Evolutionary conservation across 1,140 invertebrate species (phyloP).

Genomic region (Metaphire vulgaris): DNA sequence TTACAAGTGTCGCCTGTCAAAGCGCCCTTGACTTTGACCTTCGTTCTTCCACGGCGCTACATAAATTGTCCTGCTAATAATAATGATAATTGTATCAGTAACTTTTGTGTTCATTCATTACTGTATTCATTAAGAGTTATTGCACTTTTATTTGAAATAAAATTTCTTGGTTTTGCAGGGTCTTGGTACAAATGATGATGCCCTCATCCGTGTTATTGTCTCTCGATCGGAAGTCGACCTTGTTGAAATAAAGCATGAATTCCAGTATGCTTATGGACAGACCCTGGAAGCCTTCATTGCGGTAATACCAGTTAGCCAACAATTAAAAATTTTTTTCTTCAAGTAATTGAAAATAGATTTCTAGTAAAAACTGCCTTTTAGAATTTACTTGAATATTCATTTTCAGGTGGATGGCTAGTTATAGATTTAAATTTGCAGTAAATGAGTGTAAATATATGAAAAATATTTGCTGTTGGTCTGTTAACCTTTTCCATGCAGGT

Average conservation of each 20-base stretch:
- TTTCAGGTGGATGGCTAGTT: background rate
- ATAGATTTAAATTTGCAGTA: background rate
- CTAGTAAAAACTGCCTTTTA: background rate
- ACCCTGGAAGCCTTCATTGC: conserved; percentile 43
- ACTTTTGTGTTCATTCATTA: too few species aligned
- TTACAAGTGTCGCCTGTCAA: too few species aligned
- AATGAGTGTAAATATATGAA: background rate
- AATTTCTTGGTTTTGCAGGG: too few species aligned
- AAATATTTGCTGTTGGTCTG: background rate
- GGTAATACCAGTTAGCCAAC: conserved; percentile 29
- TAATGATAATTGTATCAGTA: too few species aligned
- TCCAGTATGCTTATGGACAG: conserved; percentile 47
- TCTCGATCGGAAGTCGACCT: conserved; percentile 55
- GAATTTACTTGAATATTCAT: background rate
- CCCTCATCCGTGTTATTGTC: conserved; percentile 50
- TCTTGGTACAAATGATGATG: conserved; percentile 53
- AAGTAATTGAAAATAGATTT: background rate
- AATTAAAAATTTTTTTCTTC: background rate
- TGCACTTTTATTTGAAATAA: too few species aligned
- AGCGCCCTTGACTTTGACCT: too few species aligned
- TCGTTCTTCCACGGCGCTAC: too few species aligned
- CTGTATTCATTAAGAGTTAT: too few species aligned
- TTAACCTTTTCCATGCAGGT: too few species aligned
- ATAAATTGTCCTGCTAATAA: too few species aligned
- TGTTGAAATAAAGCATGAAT: conserved; percentile 56